phyloP scores from a whole-genome alignment of 2,113 vertebrate species.

The Gymnogyps californianus region DNA sequence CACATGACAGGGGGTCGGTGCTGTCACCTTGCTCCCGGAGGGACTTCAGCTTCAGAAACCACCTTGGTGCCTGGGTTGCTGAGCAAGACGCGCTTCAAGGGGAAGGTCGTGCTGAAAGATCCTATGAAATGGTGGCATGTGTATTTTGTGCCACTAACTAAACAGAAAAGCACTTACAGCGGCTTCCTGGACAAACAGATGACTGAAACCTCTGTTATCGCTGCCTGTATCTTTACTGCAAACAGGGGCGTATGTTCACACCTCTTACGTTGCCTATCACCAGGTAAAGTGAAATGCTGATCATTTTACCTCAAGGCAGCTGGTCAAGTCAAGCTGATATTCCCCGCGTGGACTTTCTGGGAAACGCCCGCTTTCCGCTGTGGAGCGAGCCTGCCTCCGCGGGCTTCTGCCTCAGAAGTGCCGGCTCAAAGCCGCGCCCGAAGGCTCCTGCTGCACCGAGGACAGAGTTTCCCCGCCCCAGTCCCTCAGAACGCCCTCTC shows the following conservation, averaged over 20 bases:
- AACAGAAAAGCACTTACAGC: neutral
- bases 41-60: neutral
- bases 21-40: neutral
- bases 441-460: fast-evolving
- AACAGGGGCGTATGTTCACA: neutral
- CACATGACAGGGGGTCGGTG: fast-evolving
- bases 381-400: fast-evolving
- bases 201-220: neutral
- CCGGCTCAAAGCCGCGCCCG: neutral
- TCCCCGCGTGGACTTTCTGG: fast-evolving
- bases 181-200: neutral
- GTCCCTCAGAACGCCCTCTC: fast-evolving
- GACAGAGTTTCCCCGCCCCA: fast-evolving
- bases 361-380: fast-evolving
- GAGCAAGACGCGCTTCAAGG: fast-evolving
- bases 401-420: too few species aligned
- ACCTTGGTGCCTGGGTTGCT: neutral
- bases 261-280: neutral
- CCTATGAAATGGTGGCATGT: neutral
- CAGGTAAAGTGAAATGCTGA: neutral
- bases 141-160: neutral
- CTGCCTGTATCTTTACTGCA: neutral
- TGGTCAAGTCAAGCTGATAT: fast-evolving
- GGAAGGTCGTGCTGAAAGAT: neutral
- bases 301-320: neutral